Evolutionary conservation across 2,888 invertebrate species (phyloP), one percentile per base, ranked within the genome.

Genomic region (Craniophora ligustri): DNA sequence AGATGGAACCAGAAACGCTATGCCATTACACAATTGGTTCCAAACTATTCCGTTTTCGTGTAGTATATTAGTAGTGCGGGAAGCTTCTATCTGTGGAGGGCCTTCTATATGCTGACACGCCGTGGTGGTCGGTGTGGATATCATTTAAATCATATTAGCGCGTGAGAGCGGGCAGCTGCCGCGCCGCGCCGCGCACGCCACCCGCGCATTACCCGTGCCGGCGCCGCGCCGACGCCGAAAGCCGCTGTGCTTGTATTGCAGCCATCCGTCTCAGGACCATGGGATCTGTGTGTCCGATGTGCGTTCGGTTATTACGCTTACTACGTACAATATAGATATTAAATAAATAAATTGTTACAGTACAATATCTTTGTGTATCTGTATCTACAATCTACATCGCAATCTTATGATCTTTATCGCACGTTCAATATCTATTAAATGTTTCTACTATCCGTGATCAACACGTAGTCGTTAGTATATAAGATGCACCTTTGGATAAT

Each of bases 101-200:
- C 18, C 41, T 64, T 48, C 44, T 59, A 55, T 15, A 13, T 31
- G 21, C 6, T 7, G 14, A 3, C 13, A 34, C 11, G 4, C 21
- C 5, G 16, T 10, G 8, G 7, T 14, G n/a, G 23, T 34, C 8
- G 35, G 15, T 40, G 30, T 31, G 23, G 45, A 39, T 46, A 23
- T 55, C 51, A 70, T 68, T 44, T 58, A 53, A 67, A 68, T 61
- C 56, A 51, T 55, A 55, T 66, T 53, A 66, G 40, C 41, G 50
- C 38, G 70, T 67, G 67, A 41, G 67, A 67, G 44, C 61, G 31
- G 8, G 2, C 67, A 69, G 60, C 44, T 55, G 60, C n/a, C n/a
- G n/a, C n/a, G n/a, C n/a, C 32, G 28, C 23, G 30, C 2, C 49
- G 31, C 21, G 46, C 63, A 66, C 68, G 66, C 66, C 42, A 63